These are phyloP conservation scores for Enteromius afrohamiltoni DNA, from an alignment of 2,797 vertebrate genomes.

Conservation along the genomic window DNA sequence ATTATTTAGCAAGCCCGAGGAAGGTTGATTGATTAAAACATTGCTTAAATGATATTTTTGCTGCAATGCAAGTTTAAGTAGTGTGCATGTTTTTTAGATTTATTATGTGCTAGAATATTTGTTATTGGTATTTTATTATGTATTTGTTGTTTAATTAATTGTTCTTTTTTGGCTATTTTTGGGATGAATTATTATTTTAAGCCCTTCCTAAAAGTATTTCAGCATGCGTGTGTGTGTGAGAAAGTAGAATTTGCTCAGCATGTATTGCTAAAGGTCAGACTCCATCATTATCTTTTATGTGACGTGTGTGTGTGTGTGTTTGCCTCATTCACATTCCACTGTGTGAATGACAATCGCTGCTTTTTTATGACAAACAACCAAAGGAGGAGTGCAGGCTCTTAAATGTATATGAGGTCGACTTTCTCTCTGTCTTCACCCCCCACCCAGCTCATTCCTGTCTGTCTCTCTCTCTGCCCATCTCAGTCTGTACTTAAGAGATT, in stretches of 20 bases:
- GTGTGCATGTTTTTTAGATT: too few species aligned
- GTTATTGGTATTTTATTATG: not conserved
- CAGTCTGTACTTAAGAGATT: constrained; percentile 42
- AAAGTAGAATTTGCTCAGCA: constrained; percentile 7
- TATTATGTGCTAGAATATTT: not conserved
- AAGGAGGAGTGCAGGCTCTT: constrained; percentile 11
- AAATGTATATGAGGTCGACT: constrained; percentile 23
- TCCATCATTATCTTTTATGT: constrained; percentile 63
- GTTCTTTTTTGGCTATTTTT: not conserved
- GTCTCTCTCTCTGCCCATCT: constrained; percentile 14
- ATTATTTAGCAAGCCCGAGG: too few species aligned
- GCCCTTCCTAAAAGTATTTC: not conserved
- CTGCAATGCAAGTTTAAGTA: too few species aligned
- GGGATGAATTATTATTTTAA: not conserved
- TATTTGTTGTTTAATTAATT: not conserved
- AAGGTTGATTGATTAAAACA: too few species aligned
- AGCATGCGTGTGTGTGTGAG: not conserved
- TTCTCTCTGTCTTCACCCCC: constrained; percentile 2
- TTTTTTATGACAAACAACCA: constrained; percentile 26
- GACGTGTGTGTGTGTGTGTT: constrained; percentile 4
- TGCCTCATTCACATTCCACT: constrained; percentile 36
- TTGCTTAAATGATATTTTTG: too few species aligned
- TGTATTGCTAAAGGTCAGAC: constrained; percentile 48
- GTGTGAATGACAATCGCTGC: constrained; percentile 16
- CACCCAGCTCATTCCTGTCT: constrained; percentile 8